These are phyloP conservation scores for Hyposoter didymator DNA, from an alignment of 2,888 invertebrate species.

Conservation along the genomic window DNA sequence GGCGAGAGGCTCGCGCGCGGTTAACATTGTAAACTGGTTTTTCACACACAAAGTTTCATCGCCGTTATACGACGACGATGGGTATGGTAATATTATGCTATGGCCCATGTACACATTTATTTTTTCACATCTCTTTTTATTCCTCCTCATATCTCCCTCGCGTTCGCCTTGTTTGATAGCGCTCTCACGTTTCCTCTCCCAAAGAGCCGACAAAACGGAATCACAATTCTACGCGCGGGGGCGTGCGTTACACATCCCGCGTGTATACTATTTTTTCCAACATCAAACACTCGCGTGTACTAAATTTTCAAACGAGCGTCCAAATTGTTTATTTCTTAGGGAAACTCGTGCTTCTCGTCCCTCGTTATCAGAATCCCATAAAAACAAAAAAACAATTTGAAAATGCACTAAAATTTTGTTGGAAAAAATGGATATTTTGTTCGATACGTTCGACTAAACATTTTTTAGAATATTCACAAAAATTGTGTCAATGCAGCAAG, in stretches of 20 bases:
- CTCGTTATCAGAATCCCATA: too few relatives aligned
- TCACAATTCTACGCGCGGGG: slow-evolving; percentile 27
- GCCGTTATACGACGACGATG: slow-evolving; percentile 39
- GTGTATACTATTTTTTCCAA: background rate
- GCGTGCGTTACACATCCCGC: background rate
- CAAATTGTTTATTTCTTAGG: background rate
- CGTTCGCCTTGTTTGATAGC: slow-evolving; percentile 39
- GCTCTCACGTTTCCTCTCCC: slow-evolving; percentile 40
- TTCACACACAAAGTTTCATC: slow-evolving; percentile 46
- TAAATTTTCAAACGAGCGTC: background rate
- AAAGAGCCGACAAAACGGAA: slow-evolving; percentile 48
- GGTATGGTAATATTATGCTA: slow-evolving; percentile 22
- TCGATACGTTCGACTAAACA: too few relatives aligned
- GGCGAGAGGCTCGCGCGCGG: slow-evolving; percentile 11
- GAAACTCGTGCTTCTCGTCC: background rate
- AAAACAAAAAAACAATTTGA: too few relatives aligned
- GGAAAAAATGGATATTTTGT: too few relatives aligned
- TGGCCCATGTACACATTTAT: slow-evolving; percentile 15
- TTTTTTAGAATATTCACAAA: too few relatives aligned
- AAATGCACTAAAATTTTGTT: too few relatives aligned
- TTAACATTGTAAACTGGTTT: slow-evolving; percentile 63
- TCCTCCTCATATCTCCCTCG: slow-evolving; percentile 14
- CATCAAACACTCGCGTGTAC: slow-evolving; percentile 19
- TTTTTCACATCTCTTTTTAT: slow-evolving; percentile 1
- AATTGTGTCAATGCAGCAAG: too few relatives aligned